These are phyloP conservation scores for Pollenia labialis DNA, from an alignment of 2,888 invertebrate genomes.

Conservation along the genomic window DNA sequence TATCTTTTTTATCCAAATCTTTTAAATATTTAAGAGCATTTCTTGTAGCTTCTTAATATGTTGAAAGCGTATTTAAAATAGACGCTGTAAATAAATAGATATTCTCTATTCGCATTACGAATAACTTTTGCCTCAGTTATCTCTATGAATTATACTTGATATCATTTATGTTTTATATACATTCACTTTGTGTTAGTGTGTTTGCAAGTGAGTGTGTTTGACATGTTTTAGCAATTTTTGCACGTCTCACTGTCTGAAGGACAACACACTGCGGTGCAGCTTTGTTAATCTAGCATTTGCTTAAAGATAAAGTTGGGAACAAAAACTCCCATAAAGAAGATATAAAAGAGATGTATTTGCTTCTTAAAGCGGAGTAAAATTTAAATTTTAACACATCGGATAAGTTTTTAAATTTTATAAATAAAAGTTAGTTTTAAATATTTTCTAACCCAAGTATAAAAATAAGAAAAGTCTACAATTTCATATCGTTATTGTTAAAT, in stretches of 20 bases:
- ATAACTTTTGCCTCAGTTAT: conserved; percentile 56
- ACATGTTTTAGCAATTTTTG: conserved; percentile 60
- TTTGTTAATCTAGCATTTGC: conserved; percentile 61
- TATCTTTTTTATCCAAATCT: conserved; percentile 3
- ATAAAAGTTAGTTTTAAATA: no score
- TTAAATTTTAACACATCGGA: not conserved
- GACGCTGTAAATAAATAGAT: conserved; percentile 39
- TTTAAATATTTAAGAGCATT: not conserved
- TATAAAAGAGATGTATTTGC: not conserved
- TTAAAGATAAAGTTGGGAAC: conserved; percentile 43
- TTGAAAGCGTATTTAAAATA: not conserved
- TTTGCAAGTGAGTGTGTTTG: not conserved
- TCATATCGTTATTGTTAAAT: no score
- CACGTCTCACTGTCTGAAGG: conserved; percentile 72
- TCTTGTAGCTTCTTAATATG: conserved; percentile 28
- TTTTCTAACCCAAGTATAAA: no score
- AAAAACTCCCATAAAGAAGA: not conserved
- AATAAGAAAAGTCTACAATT: no score
- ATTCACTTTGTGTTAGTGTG: not conserved
- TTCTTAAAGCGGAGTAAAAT: not conserved
- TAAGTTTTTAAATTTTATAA: no score
- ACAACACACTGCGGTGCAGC: conserved; percentile 51
- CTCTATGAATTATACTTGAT: conserved; percentile 68
- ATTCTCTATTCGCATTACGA: conserved; percentile 24
- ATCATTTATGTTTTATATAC: conserved; percentile 59